phyloP scores from a whole-genome alignment of 2,113 vertebrate genomes.

The Gila orcuttii region DNA sequence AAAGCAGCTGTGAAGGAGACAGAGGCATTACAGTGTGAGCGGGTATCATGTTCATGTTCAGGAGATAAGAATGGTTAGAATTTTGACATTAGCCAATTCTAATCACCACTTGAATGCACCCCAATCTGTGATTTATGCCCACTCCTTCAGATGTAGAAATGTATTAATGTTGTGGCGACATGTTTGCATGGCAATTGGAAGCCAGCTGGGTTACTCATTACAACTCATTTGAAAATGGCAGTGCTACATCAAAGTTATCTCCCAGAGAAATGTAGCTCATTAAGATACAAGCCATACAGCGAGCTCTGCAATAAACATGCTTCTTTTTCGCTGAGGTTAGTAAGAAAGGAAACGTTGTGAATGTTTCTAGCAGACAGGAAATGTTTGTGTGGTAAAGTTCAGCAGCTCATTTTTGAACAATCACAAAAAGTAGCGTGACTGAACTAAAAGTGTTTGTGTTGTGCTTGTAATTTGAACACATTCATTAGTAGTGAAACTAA shows the following conservation, averaged over 20 bases:
- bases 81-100: conserved; percentile 3
- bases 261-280: conserved; percentile 33
- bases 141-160: conserved; percentile 19
- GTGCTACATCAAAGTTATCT: conserved; percentile 47
- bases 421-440: background rate
- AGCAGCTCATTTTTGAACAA: background rate
- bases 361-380: background rate
- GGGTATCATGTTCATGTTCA: background rate
- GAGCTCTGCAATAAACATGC: conserved; percentile 27
- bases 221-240: conserved; percentile 42
- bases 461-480: background rate
- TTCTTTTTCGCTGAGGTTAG: conserved; percentile 30
- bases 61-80: conserved; percentile 10
- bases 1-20: conserved; percentile 32
- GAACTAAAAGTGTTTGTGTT: background rate
- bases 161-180: conserved; percentile 22
- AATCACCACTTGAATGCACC: background rate
- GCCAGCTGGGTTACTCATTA: conserved; percentile 40
- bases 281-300: conserved; percentile 29
- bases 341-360: background rate
- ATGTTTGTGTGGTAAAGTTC: background rate
- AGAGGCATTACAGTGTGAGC: background rate
- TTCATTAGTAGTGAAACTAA: background rate
- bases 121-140: conserved; percentile 35
- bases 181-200: conserved; percentile 37